phyloP scores from a whole-genome alignment of 35 echinoderm and acorn worm species.

The Stichopus chloronotus region DNA sequence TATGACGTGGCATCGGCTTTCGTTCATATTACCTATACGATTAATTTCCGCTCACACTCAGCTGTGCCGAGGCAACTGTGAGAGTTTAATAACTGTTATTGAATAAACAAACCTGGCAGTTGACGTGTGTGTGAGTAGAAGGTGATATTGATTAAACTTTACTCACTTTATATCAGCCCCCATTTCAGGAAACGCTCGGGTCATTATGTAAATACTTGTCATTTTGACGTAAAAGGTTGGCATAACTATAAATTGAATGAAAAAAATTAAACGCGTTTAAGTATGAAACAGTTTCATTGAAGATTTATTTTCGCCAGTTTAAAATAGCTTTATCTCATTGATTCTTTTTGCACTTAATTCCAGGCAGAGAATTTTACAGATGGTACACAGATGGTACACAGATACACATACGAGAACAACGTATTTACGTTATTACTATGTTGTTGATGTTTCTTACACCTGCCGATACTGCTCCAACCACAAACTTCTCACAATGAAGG shows the following conservation, averaged over 20 bases:
- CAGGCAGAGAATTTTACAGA: no score
- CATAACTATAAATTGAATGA: background rate
- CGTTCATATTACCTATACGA: background rate
- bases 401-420: no score
- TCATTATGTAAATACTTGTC: background rate
- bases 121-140: background rate
- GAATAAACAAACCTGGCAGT: background rate
- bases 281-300: no score
- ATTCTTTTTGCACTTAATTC: no score
- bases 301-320: no score
- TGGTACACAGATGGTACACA: no score
- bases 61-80: background rate
- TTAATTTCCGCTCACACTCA: background rate
- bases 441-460: no score
- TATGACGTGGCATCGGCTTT: background rate
- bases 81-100: background rate
- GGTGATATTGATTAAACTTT: background rate
- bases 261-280: no score
- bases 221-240: background rate
- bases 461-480: no score
- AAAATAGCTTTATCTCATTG: no score
- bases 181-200: background rate
- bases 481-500: no score
- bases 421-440: no score
- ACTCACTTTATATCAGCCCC: background rate